phyloP scores from a whole-genome alignment of 2,888 invertebrate genomes.

The Leistus spinibarbis region DNA sequence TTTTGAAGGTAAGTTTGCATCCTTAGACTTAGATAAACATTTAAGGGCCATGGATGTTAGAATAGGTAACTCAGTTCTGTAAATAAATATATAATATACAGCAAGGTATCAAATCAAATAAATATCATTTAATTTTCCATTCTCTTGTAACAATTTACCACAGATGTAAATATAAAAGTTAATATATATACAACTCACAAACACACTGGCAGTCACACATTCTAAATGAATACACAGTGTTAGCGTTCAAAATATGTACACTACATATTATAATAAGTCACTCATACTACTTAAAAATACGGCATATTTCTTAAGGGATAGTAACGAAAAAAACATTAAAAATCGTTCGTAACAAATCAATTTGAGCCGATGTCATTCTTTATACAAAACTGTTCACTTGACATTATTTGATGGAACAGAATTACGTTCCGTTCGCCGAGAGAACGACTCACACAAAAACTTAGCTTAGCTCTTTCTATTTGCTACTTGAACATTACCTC shows the following conservation, averaged over 20 bases:
- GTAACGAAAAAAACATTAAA: background rate
- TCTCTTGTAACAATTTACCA: slow-evolving; percentile 31
- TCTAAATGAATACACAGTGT: slow-evolving; percentile 13
- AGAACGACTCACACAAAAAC: too few relatives aligned
- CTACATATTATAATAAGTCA: slow-evolving; percentile 12
- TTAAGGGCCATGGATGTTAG: background rate
- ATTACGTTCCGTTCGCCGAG: background rate
- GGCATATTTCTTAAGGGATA: background rate
- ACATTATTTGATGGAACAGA: background rate
- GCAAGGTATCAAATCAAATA: slow-evolving; percentile 25
- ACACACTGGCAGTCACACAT: slow-evolving; percentile 27
- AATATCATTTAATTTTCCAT: slow-evolving; percentile 35
- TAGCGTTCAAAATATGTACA: slow-evolving; percentile 21
- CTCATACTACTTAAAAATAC: background rate
- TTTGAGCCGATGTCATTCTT: slow-evolving; percentile 14
- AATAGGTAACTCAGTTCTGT: background rate
- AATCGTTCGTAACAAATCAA: slow-evolving; percentile 17
- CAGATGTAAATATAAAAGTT: slow-evolving; percentile 34
- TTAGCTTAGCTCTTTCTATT: too few relatives aligned
- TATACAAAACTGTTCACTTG: background rate
- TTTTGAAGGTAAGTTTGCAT: too few relatives aligned
- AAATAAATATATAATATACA: background rate
- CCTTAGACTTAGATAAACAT: too few relatives aligned
- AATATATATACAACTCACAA: slow-evolving; percentile 32
- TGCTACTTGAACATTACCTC: background rate